phyloP scores from a whole-genome alignment of 2,113 vertebrate species.

The Peromyscus leucopus region DNA sequence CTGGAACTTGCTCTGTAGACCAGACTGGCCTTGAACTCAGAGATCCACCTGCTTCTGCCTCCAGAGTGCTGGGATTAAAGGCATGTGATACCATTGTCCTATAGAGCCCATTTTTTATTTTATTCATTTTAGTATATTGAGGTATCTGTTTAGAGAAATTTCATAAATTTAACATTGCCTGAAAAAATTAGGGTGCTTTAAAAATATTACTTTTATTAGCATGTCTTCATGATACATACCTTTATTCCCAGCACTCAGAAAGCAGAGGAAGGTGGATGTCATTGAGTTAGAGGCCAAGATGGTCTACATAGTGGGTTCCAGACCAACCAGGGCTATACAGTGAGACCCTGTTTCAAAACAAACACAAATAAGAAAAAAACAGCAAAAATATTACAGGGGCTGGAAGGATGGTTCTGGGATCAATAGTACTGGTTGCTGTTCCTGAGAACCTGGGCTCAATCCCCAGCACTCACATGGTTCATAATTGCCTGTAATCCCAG shows the following conservation, averaged over 20 bases:
- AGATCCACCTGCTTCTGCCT: not conserved
- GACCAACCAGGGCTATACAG: not conserved
- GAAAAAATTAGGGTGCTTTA: not conserved
- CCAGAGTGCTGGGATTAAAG: not conserved
- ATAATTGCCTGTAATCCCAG: not conserved
- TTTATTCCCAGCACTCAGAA: not conserved
- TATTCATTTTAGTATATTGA: conserved; percentile 41
- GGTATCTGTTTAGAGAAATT: conserved; percentile 20
- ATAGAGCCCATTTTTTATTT: not conserved
- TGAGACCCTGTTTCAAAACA: not conserved
- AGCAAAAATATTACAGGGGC: not conserved
- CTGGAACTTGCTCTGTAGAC: not conserved
- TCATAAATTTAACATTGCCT: not conserved
- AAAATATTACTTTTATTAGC: not conserved
- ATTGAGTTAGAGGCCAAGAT: not conserved
- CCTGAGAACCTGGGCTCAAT: not conserved
- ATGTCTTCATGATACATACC: not conserved
- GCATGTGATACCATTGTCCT: not conserved
- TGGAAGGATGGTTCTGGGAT: not conserved
- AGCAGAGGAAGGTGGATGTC: not conserved
- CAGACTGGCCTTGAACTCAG: not conserved
- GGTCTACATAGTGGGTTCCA: not conserved
- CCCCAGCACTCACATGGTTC: not conserved
- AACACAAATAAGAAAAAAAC: not conserved
- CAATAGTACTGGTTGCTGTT: not conserved